phyloP scores from a whole-genome alignment of 2,888 invertebrate genomes.

The Hirudinaria manillensis region DNA sequence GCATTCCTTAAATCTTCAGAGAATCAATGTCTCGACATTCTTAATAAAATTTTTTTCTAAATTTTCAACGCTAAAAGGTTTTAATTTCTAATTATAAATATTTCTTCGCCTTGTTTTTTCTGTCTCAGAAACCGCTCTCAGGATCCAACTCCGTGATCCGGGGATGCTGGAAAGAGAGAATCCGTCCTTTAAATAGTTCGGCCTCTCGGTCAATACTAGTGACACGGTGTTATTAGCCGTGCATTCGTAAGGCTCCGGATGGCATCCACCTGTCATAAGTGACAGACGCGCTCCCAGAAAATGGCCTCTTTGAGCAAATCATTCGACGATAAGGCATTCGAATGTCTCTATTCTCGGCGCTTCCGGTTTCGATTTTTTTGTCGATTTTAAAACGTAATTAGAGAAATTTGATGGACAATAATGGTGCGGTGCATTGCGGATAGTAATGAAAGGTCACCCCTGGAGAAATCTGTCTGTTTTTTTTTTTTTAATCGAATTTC shows the following conservation, averaged over 20 bases:
- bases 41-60: too few species aligned
- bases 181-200: not conserved
- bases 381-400: too few species aligned
- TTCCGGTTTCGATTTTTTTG: too few species aligned
- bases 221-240: conserved; percentile 1
- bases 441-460: too few species aligned
- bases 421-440: too few species aligned
- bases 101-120: not conserved
- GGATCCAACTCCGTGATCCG: not conserved
- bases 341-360: too few species aligned
- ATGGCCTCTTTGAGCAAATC: too few species aligned
- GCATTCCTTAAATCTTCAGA: not conserved
- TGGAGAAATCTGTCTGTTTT: too few species aligned
- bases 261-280: not conserved
- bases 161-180: not conserved
- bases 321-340: too few species aligned
- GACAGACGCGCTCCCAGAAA: not conserved
- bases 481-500: too few species aligned
- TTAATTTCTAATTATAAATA: not conserved
- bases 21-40: too few species aligned
- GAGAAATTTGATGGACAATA: too few species aligned
- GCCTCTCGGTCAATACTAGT: conserved; percentile 8
- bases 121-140: not conserved
- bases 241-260: conserved; percentile 1
- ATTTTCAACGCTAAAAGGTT: not conserved